Base-by-base conservation (phyloP, 2,888 invertebrate genomes). In the Dryocosmus kuriphilus region DNA sequence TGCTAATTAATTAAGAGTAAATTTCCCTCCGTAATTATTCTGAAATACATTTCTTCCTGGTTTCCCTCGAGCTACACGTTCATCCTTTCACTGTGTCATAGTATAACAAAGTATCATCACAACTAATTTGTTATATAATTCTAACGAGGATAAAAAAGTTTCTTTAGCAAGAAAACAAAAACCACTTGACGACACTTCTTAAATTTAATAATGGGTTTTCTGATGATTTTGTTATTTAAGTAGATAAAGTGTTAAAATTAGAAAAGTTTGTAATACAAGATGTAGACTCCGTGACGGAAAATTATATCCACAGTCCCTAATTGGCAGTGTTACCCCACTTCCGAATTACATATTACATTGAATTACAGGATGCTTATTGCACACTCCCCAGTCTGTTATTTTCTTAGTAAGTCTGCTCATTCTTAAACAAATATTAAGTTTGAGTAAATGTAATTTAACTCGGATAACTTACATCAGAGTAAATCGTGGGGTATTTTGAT, bases 11-110 rank as follows among this genome's bases (percentile, higher is more conserved):
- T 71, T 32, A 67, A 27, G 46, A 24, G 46, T 19, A 71, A 71
- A 30, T 71, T 71, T 32, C n/a, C 9, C 30, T 51, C n/a, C 9
- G 51, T 71, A 51, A 71, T 71, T 71, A 71, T 71, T 27, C 65
- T 30, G n/a, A 71, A 51, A 46, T 24, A 22, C 22, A 27, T 71
- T 46, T 30, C 71, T 71, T 71, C 71, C 71, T 71, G 51, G 71
- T 71, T 51, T 71, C 51, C 71, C 30, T 30, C n/a, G 46, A 71
- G 32, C 4, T 51, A 32, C 46, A 27, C 11, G 71, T 51, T 51
- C 51, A 51, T 71, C 71, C 71, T 71, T 71, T 71, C 71, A 51
- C 71, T 71, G 46, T 71, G 51, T 71, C 71, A 51, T 51, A 51
- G 51, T 71, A 51, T 51, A 65, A n/a, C 30, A 46, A 55, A 71